These are phyloP conservation scores for Ctenoplectra terminalis DNA, from an alignment of 1,140 invertebrate species.

Conservation along the genomic window DNA sequence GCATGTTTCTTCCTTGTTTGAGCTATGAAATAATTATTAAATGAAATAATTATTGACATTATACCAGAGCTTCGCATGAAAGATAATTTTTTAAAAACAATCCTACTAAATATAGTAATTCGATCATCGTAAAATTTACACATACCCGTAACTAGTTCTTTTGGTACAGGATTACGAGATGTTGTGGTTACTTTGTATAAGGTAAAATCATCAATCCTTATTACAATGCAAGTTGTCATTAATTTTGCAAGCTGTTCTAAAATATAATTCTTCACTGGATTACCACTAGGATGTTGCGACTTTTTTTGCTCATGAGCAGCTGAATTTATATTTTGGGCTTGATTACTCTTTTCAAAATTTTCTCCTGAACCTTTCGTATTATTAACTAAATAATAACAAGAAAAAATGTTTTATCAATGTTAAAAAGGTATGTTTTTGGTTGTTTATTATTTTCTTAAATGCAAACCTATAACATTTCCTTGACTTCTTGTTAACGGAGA, in stretches of 20 bases:
- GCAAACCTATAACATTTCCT: conserved; percentile 70
- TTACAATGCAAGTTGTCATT: conserved; percentile 95
- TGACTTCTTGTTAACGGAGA: conserved; percentile 83
- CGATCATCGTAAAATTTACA: conserved; percentile 3
- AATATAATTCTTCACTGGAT: conserved; percentile 87
- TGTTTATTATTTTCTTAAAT: conserved; percentile 1
- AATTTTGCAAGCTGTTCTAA: conserved; percentile 91
- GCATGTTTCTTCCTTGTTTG: conserved; percentile 81
- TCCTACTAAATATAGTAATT: conserved; percentile 13
- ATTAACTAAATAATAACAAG: conserved; percentile 58
- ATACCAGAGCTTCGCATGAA: conserved; percentile 23
- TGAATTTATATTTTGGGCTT: conserved; percentile 64
- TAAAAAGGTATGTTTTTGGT: neutral
- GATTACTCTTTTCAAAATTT: conserved; percentile 70
- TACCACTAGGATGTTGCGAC: conserved; percentile 74
- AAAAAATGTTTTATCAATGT: conserved; percentile 22
- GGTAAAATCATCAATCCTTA: conserved; percentile 94
- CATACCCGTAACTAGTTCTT: conserved; percentile 92
- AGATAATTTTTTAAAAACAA: conserved; percentile 30
- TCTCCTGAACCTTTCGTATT: conserved; percentile 68
- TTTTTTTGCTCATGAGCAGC: conserved; percentile 74
- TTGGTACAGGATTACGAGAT: conserved; percentile 86
- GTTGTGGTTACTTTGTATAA: conserved; percentile 92
- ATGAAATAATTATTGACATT: conserved; percentile 71
- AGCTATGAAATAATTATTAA: conserved; percentile 78